Base-by-base conservation (phyloP, 2,888 invertebrate genomes). In the Euclidia mi region DNA sequence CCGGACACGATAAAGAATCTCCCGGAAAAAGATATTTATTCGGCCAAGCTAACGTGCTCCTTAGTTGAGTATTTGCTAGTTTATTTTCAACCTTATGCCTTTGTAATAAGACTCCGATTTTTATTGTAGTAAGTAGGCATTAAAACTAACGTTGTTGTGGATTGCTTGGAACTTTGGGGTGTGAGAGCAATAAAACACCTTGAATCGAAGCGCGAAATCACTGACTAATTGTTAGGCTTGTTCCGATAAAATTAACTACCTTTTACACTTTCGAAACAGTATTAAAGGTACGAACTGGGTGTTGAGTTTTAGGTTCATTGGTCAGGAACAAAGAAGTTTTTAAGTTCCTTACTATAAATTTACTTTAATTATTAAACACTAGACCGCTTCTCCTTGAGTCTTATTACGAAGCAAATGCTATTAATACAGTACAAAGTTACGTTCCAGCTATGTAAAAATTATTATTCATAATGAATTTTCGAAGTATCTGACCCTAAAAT, bases 141-240 rank as follows among this genome's bases (percentile, higher is more conserved):
- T 47, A 6, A 56, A 53, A 52, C 61, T 68, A 64, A 63, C 59
- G 52, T 68, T 65, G 71, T 73, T 68, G 69, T 68, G 57, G 61
- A 68, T 78, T 76, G 76, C 77, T 78, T 73, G 75, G 67, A 84
- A 84, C 64, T 85, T 83, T 81, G 65, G 78, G 78, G 80, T 76
- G 79, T 79, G 79, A 75, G 72, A 64, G 82, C 77, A 85, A 88
- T 89, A 88, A 87, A 89, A 87, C 84, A 88, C 82, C 83, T 84
- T 79, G 76, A 81, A 78, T 78, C 68, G 79, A 84, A 82, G 87
- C 84, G 85, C 81, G 77, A 88, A 90, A 89, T 87, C 88, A 84
- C 84, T 71, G 81, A 80, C 82, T 87, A 88, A 90, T 89, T 88
- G 85, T 83, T 80, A 77, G 78, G 76, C 81, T 84, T 85, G 85